phyloP scores from a whole-genome alignment of 2,113 vertebrate species.

The Egretta garzetta region DNA sequence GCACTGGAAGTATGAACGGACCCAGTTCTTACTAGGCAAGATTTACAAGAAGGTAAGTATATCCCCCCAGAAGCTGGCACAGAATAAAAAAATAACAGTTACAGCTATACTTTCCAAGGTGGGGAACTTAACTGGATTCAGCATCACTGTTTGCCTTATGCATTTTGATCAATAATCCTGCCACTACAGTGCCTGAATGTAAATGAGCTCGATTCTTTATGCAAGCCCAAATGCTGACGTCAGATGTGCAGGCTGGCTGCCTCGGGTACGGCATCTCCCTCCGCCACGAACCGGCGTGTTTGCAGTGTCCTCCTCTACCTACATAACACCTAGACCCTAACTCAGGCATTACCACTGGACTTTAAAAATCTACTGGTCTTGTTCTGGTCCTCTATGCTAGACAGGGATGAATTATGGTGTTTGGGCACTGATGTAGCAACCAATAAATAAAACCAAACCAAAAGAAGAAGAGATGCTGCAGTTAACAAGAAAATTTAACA shows the following conservation, averaged over 20 bases:
- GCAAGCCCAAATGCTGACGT: accelerated
- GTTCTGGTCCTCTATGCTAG: background rate
- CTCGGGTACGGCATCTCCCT: background rate
- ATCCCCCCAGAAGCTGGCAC: background rate
- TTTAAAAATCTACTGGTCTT: background rate
- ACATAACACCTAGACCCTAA: background rate
- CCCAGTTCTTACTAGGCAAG: background rate
- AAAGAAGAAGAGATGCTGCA: background rate
- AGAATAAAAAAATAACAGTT: background rate
- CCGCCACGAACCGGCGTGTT: accelerated
- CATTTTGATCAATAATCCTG: background rate
- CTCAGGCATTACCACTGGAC: accelerated
- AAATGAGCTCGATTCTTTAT: background rate
- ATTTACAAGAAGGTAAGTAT: background rate
- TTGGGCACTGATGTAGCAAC: background rate
- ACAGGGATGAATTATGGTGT: background rate
- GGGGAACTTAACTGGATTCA: background rate
- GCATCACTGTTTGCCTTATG: background rate
- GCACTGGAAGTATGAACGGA: background rate
- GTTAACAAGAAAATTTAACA: background rate
- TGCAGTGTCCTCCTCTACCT: background rate
- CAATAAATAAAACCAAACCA: background rate
- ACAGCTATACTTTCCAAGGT: background rate
- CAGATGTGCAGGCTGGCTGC: background rate
- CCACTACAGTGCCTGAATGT: background rate